Evolutionary conservation across 2,888 invertebrate species (phyloP).

Genomic region (Drosophila lacicola): DNA sequence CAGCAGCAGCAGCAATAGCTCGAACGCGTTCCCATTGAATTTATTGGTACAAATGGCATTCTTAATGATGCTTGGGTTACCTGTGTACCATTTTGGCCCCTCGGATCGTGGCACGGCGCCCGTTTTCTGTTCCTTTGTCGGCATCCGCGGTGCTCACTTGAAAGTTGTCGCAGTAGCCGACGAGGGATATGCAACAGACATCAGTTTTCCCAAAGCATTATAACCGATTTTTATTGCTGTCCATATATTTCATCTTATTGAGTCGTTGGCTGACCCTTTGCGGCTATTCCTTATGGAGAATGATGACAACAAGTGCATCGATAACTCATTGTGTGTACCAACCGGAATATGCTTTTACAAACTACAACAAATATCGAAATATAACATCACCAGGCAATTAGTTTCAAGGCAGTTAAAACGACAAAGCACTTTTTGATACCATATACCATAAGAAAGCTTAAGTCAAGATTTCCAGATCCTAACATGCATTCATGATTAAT

Average conservation of each 20-base stretch:
- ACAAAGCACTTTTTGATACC: too few relatives aligned
- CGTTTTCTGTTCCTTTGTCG: constrained; percentile 73
- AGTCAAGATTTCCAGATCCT: too few relatives aligned
- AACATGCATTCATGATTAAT: too few relatives aligned
- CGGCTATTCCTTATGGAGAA: constrained; percentile 11
- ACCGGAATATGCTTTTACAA: constrained; percentile 5
- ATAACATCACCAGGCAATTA: neutral
- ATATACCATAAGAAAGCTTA: too few relatives aligned
- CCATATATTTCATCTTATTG: constrained; percentile 84
- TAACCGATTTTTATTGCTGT: constrained; percentile 82
- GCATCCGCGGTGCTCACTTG: constrained; percentile 48
- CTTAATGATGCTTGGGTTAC: constrained; percentile 80
- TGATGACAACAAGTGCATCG: constrained; percentile 58
- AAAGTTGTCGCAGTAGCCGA: constrained; percentile 64
- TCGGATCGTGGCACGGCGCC: constrained; percentile 61
- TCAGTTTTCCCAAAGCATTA: constrained; percentile 76
- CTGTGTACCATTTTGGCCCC: constrained; percentile 31
- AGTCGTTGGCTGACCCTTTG: constrained; percentile 72
- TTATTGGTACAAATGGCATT: constrained; percentile 84
- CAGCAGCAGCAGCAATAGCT: constrained; percentile 39
- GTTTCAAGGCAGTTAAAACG: neutral
- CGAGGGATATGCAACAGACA: constrained; percentile 21
- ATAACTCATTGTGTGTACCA: constrained; percentile 19
- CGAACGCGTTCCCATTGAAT: constrained; percentile 71
- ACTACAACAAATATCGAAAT: constrained; percentile 1